Base-by-base conservation (phyloP, 1,140 invertebrate genomes). In the Laodelphax striatellus region DNA sequence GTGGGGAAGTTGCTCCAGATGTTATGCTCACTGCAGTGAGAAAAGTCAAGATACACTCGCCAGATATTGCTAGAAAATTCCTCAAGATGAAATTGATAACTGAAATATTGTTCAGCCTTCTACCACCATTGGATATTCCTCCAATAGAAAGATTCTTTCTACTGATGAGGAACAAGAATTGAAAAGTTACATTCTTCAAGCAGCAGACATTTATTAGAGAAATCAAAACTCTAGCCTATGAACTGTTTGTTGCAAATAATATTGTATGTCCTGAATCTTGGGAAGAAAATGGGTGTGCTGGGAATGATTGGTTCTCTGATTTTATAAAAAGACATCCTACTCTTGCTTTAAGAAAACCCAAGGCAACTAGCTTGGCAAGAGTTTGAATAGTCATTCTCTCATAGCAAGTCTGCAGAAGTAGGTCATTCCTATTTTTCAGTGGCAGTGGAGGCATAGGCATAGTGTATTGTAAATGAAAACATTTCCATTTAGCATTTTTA, bases 311-410 rank as follows among this genome's bases (percentile, higher is more conserved):
- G 74, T 64, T 74, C 54, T 57, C 63, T 62, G 46, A 59, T 13
- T 76, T 74, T 62, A 68, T 75, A 67, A 70, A 68, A 60, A 58
- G 71, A 50, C 64, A 76, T 60, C 62, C 63, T 46, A 60, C 67
- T 31, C 57, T 75, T 44, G 68, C 69, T 34, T 41, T 73, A 8
- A 52, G 73, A 62, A 73, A 69, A 66, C 70, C 72, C 31, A 72
- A 77, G 66, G 70, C 68, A 21, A 74, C 71, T 13, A 71, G 68
- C 57, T 41, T 73, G n/a, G 66, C 69, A 9, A 58, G 72, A 55
- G 66, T 68, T 24, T 69, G 64, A n/a, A 67, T n/a, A n/a, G n/a
- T n/a, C n/a, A n/a, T n/a, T n/a, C n/a, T n/a, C n/a, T n/a, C n/a
- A n/a, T n/a, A n/a, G n/a, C n/a, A n/a, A n/a, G n/a, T n/a, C n/a